Evolutionary conservation across 2,888 invertebrate species (phyloP).

Genomic region (Drosophila acutilabella): DNA sequence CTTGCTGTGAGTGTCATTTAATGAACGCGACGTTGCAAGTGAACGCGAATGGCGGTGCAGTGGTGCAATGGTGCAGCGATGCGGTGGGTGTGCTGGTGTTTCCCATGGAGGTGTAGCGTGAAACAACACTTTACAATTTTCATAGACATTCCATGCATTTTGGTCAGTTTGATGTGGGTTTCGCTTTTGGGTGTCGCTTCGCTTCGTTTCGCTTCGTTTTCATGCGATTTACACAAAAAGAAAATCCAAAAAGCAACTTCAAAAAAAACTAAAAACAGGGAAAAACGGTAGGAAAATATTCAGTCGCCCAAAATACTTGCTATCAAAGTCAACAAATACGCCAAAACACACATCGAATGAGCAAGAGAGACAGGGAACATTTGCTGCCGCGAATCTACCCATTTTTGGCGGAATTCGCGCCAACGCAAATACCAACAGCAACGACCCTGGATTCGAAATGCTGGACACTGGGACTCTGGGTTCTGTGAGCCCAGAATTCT

Average conservation of each 20-base stretch:
- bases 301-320: conserved; percentile 22
- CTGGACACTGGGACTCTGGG: conserved; percentile 6
- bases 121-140: conserved; percentile 73
- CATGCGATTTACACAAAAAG: conserved; percentile 55
- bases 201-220: conserved; percentile 8
- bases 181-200: conserved; percentile 57
- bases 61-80: not conserved
- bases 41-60: not conserved
- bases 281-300: conserved; percentile 9
- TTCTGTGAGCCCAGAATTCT: conserved; percentile 15
- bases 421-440: conserved; percentile 55
- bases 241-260: conserved; percentile 18
- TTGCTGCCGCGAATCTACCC: conserved; percentile 25
- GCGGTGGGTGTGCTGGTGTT: not conserved
- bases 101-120: conserved; percentile 15
- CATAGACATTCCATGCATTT: conserved; percentile 77
- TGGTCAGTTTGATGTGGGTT: conserved; percentile 80
- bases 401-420: conserved; percentile 63
- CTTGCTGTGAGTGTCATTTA: conserved; percentile 78
- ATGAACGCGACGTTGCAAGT: conserved; percentile 70
- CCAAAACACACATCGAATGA: conserved; percentile 25
- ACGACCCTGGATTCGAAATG: conserved; percentile 5
- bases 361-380: not conserved
- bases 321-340: conserved; percentile 69
- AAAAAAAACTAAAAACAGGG: conserved; percentile 3